Conservation (phyloP, 1,140 invertebrate genomes). For the Diploscapter pachys region DNA sequence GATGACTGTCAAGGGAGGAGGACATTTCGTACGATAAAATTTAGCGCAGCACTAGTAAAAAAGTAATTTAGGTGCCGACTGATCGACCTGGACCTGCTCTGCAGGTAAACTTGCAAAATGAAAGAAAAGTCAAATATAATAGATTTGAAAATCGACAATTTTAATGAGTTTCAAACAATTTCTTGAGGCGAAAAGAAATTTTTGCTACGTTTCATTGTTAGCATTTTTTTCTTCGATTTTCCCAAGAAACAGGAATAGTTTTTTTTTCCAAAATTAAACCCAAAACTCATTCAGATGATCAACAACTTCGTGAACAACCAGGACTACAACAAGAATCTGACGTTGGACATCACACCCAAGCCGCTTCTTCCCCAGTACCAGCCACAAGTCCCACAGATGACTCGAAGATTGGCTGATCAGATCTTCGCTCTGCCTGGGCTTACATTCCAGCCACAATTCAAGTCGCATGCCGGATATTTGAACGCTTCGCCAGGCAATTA, state of each 20-base stretch:
- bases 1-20: constrained; percentile 59
- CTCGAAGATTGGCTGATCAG: constrained; percentile 32
- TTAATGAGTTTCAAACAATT: too few species aligned
- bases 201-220: too few species aligned
- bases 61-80: constrained; percentile 54
- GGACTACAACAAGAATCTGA: constrained; percentile 24
- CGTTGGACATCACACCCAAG: constrained; percentile 15
- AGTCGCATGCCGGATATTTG: constrained; percentile 52
- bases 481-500: constrained; percentile 40
- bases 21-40: constrained; percentile 61
- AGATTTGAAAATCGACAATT: too few species aligned
- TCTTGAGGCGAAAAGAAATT: too few species aligned
- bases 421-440: constrained; percentile 46
- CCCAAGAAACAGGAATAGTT: too few species aligned
- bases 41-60: neutral
- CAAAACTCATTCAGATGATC: constrained; percentile 47
- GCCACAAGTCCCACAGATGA: constrained; percentile 5
- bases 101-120: too few species aligned
- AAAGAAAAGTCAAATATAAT: too few species aligned
- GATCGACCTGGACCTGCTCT: constrained; percentile 63
- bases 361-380: constrained; percentile 14
- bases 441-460: constrained; percentile 46
- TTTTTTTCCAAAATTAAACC: too few species aligned
- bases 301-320: constrained; percentile 44
- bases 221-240: too few species aligned